A percentile compares a stretch with the other conserved stretches of the same genome.
These are phyloP conservation scores for Rhinichthys osculus DNA, from an alignment of 2,797 vertebrate genomes.

Conservation along the genomic window DNA sequence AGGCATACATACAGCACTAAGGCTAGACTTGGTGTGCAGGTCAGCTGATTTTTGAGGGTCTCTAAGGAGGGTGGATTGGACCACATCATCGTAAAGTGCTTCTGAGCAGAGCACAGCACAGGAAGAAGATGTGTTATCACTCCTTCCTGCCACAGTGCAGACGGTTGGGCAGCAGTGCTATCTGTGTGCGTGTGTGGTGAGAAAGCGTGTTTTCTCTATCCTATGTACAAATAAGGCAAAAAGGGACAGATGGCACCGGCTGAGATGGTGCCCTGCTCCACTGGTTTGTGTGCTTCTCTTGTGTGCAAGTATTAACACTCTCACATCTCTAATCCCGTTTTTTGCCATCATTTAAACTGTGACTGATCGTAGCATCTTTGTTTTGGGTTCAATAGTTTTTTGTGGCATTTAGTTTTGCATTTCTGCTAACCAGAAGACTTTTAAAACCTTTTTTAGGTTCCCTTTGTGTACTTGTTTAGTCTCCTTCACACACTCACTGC, in stretches of 20 bases:
- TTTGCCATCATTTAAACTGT: conserved; percentile 33
- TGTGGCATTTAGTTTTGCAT: background rate
- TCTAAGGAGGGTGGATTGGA: conserved; percentile 34
- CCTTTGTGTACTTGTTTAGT: background rate
- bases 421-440: background rate
- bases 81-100: conserved; percentile 16
- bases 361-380: conserved; percentile 16
- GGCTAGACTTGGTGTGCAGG: background rate
- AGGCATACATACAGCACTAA: background rate
- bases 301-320: conserved; percentile 1
- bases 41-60: conserved; percentile 35
- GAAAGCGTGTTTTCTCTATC: conserved; percentile 14
- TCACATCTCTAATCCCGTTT: conserved; percentile 30
- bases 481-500: background rate
- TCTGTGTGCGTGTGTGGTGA: conserved; percentile 33
- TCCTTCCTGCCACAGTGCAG: conserved; percentile 73
- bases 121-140: conserved; percentile 73
- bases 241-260: conserved; percentile 69
- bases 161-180: conserved; percentile 50
- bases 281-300: conserved; percentile 38
- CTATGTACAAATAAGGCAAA: conserved; percentile 82
- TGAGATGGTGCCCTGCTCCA: conserved; percentile 58
- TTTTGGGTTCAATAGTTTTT: conserved; percentile 16
- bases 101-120: conserved; percentile 57
- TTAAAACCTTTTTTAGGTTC: background rate